Evolutionary conservation across 1,140 invertebrate genomes (phyloP).

Genomic region (Hylaeus anthracinus): DNA sequence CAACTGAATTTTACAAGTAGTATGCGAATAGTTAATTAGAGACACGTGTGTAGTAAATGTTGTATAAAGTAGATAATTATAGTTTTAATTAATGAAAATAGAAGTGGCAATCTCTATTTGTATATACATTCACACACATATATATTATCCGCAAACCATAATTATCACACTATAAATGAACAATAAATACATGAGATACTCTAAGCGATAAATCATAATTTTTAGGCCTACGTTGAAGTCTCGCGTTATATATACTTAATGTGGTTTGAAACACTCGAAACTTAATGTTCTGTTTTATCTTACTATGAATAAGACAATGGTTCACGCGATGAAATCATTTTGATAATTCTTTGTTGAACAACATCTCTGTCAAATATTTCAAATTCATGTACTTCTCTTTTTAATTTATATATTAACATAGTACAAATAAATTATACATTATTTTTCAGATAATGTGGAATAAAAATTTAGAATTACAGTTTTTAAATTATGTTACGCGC

Average conservation of each 20-base stretch:
- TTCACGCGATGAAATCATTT: slow-evolving; percentile 1
- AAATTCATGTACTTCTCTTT: neutral
- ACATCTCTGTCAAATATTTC: no score
- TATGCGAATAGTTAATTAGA: slow-evolving; percentile 64
- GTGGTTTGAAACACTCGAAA: neutral
- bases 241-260: slow-evolving; percentile 3
- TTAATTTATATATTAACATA: slow-evolving; percentile 1
- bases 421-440: slow-evolving; percentile 7
- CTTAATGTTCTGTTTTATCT: neutral
- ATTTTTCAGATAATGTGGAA: neutral
- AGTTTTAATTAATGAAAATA: slow-evolving; percentile 64
- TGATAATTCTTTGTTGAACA: neutral
- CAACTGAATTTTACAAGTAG: slow-evolving; percentile 70
- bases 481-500: neutral
- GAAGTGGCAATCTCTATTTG: slow-evolving; percentile 61
- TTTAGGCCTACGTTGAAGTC: slow-evolving; percentile 62
- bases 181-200: slow-evolving; percentile 34
- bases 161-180: slow-evolving; percentile 52
- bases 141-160: slow-evolving; percentile 25
- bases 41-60: slow-evolving; percentile 69
- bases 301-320: slow-evolving; percentile 3
- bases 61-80: slow-evolving; percentile 72
- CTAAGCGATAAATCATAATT: slow-evolving; percentile 51
- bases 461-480: slow-evolving; percentile 6
- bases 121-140: slow-evolving; percentile 58